Percentiles rank a stretch among this genome's conserved stretches.
Evolutionary conservation across 2,888 invertebrate species (phyloP).

Genomic region (Linyphia triangularis): DNA sequence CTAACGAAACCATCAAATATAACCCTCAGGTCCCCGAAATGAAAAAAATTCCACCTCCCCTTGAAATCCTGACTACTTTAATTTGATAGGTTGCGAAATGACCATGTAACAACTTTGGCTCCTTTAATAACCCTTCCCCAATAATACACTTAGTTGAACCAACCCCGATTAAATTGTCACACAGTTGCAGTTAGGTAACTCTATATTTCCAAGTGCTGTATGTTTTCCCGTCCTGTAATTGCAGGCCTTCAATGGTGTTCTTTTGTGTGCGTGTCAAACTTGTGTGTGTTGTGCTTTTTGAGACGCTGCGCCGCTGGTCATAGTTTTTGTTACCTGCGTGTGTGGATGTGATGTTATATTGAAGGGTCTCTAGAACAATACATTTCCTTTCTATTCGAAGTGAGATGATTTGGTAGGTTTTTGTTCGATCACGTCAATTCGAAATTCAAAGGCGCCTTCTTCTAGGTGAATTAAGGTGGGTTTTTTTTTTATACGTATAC

Average conservation of each 20-base stretch:
- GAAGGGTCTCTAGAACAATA: slow-evolving; percentile 6
- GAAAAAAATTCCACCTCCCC: too few species aligned
- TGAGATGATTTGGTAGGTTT: not conserved
- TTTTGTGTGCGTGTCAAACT: not conserved
- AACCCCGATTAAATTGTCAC: not conserved
- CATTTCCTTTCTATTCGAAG: slow-evolving; percentile 14
- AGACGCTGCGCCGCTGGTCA: not conserved
- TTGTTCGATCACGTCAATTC: not conserved
- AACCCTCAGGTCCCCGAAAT: too few species aligned
- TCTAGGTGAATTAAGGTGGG: not conserved
- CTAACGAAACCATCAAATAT: too few species aligned
- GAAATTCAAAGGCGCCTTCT: too few species aligned
- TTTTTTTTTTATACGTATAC: too few species aligned
- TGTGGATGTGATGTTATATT: not conserved
- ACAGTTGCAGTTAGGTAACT: not conserved
- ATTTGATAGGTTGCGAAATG: too few species aligned
- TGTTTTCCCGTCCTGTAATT: not conserved
- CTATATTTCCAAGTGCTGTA: not conserved
- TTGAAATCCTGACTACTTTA: too few species aligned
- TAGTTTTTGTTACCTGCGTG: not conserved
- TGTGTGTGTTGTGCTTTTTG: not conserved
- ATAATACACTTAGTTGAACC: not conserved
- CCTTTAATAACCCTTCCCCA: too few species aligned
- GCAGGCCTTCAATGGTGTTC: not conserved
- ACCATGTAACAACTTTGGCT: too few species aligned